Base-by-base conservation (phyloP, 2,113 vertebrate species). In the Passer domesticus region DNA sequence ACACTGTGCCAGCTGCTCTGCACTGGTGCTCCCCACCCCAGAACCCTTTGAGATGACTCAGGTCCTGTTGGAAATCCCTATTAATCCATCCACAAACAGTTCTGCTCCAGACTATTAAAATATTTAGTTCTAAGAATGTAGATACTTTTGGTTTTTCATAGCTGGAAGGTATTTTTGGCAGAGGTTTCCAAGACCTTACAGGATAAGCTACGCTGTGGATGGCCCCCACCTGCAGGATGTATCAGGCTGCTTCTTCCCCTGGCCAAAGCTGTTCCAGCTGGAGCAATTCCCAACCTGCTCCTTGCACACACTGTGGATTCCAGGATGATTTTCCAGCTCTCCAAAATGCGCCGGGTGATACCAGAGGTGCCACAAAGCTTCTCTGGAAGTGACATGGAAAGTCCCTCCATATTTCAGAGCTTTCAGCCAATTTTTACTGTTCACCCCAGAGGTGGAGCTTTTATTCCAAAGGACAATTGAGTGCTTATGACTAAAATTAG, bases 331-430 rank as follows among this genome's bases (percentile, higher is more conserved):
- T 89, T 56, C 37, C 78, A 84, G 37, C 41, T 66, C 56, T 87
- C 55, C n/a, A 49, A 44, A 89, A 58, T 2, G 16, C 0, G 0
- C 30, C 0, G 3, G 39, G 18, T 1, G 0, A 59, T 49, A 67
- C 6, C 28, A 49, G 78, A 68, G 25, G 49, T 77, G 41, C 73
- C 68, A 41, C 19, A 22, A 24, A 44, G 15, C 59, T 70, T 39
- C 83, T 79, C 75, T 90, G 72, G 58, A 73, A 63, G 49, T 4
- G 20, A 37, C 82, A 55, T 4, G 3, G 52, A 67, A 93, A 66
- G 47, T 79, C 58, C 70, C 59, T 68, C 41, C 27, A 0, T 60
- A 52, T 76, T 75, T 94, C 53, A 47, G 6, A 21, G 27, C 56
- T 94, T 76, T 58, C 14, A 24, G 66, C 21, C 46, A 47, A 9